Evolutionary conservation across 1,140 invertebrate species (phyloP).

Genomic region (Tetramorium parvispinum): DNA sequence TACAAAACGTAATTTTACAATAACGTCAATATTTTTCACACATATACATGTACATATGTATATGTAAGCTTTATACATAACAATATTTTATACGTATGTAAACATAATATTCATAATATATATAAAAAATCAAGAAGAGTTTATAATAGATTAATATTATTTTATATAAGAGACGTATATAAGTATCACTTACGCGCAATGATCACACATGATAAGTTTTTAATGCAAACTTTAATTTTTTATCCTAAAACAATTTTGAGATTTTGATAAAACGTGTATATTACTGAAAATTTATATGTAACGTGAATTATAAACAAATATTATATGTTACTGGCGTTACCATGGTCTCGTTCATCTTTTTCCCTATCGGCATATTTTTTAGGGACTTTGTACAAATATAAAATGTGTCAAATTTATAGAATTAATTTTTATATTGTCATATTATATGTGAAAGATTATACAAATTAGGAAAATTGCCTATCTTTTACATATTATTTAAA

Average conservation of each 20-base stretch:
- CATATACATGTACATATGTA: not conserved
- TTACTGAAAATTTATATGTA: not conserved
- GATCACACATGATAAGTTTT: slow-evolving; percentile 72
- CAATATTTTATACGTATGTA: not conserved
- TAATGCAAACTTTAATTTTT: not conserved
- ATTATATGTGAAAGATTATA: not conserved
- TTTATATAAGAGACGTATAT: not conserved
- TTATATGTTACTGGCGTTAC: not conserved
- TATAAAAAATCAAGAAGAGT: not conserved
- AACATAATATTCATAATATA: not conserved
- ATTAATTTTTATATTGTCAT: not conserved
- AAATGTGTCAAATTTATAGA: not conserved
- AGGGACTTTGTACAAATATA: not conserved
- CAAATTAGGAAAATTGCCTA: not conserved
- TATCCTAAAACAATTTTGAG: slow-evolving; percentile 38
- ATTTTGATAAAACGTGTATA: not conserved
- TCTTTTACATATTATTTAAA: not conserved
- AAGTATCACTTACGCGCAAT: slow-evolving; percentile 71
- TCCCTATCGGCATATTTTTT: slow-evolving; percentile 12
- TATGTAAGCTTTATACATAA: not conserved
- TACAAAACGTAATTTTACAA: too few relatives aligned
- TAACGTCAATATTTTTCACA: not conserved
- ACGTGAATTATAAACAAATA: slow-evolving; percentile 28
- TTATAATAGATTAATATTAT: slow-evolving; percentile 5
- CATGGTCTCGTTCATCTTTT: slow-evolving; percentile 40